A percentile compares a stretch with the other conserved stretches of the same genome.
phyloP scores from a whole-genome alignment of 2,888 invertebrate species.

The Isoperla grammatica region DNA sequence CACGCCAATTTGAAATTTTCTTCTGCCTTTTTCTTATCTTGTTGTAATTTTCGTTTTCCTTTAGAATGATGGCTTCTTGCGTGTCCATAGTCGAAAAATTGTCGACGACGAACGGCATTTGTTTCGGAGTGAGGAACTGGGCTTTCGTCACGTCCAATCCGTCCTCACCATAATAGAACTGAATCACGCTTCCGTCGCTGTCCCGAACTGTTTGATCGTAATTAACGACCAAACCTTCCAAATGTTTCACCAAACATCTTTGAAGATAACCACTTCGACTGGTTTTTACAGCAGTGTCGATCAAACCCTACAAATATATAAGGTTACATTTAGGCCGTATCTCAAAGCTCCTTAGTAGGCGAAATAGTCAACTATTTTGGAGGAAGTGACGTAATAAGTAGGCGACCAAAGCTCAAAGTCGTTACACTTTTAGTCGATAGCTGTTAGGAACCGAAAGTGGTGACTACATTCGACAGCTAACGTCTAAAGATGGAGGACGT shows the following conservation, averaged over 20 bases:
- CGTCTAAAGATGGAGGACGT: no score
- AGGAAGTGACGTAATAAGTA: no score
- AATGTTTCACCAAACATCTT: constrained; percentile 93
- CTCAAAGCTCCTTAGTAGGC: no score
- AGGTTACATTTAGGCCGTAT: no score
- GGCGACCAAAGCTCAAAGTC: no score
- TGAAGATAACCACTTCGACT: constrained; percentile 97
- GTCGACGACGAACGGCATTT: constrained; percentile 73
- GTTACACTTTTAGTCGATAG: no score
- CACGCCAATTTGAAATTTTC: constrained; percentile 41
- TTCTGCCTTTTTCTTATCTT: constrained; percentile 18
- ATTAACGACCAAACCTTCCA: constrained; percentile 88
- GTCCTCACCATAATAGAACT: constrained; percentile 91
- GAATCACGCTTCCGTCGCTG: constrained; percentile 86
- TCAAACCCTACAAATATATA: constrained; percentile 79
- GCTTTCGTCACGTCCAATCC: constrained; percentile 85
- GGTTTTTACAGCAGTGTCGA: constrained; percentile 99
- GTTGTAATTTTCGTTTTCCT: constrained; percentile 1
- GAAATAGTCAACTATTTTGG: no score
- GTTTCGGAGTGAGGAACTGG: constrained; percentile 71
- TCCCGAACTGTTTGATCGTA: constrained; percentile 97
- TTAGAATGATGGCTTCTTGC: neutral
- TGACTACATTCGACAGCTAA: no score
- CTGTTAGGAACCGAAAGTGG: no score
- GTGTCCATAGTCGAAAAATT: constrained; percentile 56